phyloP scores from a whole-genome alignment of 1,140 invertebrate species.

The Hirudo medicinalis region DNA sequence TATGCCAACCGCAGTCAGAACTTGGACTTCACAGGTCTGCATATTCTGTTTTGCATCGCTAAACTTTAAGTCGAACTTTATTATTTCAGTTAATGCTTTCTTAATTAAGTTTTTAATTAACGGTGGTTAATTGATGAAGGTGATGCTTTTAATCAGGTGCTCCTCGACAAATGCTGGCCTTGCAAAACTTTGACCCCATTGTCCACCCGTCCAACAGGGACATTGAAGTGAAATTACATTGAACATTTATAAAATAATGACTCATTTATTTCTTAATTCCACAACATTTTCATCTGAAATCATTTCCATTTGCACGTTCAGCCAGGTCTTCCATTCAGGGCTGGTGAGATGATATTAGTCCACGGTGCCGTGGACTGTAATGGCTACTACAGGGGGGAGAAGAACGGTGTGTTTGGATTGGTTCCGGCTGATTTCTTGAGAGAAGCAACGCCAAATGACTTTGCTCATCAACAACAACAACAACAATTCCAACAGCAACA shows the following conservation, averaged over 20 bases:
- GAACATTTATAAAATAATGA: too few relatives aligned
- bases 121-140: too few relatives aligned
- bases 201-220: neutral
- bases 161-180: neutral
- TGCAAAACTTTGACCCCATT: constrained; percentile 7
- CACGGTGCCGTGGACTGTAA: neutral
- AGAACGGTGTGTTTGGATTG: neutral
- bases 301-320: neutral
- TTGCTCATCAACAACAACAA: too few relatives aligned
- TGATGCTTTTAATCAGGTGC: neutral
- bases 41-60: too few relatives aligned
- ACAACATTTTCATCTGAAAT: neutral
- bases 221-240: neutral
- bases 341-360: neutral
- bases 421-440: neutral
- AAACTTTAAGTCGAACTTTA: too few relatives aligned
- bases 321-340: neutral
- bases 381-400: neutral
- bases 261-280: too few relatives aligned
- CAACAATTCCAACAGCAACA: too few relatives aligned
- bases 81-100: too few relatives aligned
- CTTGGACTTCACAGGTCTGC: too few relatives aligned
- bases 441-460: too few relatives aligned
- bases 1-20: neutral
- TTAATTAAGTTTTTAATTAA: too few relatives aligned